phyloP scores from a whole-genome alignment of 2,113 vertebrate genomes.

The Neodontobutis hainanensis region DNA sequence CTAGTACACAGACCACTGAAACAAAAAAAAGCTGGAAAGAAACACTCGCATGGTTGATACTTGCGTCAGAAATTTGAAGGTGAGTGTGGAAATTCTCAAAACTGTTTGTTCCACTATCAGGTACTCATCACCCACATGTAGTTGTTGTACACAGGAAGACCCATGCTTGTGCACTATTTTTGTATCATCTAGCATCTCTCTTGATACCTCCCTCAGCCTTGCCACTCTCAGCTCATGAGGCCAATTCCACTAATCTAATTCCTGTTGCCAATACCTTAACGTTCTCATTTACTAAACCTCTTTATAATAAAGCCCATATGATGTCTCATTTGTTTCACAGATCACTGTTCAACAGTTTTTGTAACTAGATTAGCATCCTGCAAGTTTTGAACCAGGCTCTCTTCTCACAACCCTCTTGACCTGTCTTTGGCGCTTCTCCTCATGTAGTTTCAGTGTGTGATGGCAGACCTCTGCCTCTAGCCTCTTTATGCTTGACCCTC shows the following conservation, averaged over 20 bases:
- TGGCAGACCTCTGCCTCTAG: neutral
- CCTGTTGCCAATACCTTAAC: too few relatives aligned
- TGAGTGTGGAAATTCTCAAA: too few relatives aligned
- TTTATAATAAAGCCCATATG: too few relatives aligned
- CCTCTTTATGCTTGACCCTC: neutral
- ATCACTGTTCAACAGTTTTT: too few relatives aligned
- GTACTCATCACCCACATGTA: conserved; percentile 31
- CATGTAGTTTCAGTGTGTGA: neutral
- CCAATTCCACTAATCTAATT: conserved; percentile 39
- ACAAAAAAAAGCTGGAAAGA: conserved; percentile 15
- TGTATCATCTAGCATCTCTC: conserved; percentile 38
- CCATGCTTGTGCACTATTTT: conserved; percentile 17
- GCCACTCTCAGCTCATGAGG: conserved; percentile 16
- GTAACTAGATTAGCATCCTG: too few relatives aligned
- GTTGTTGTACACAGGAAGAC: conserved; percentile 6
- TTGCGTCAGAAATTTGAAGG: too few relatives aligned
- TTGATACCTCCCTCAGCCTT: conserved; percentile 26
- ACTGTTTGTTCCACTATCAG: neutral
- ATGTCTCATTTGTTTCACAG: too few relatives aligned
- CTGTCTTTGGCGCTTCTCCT: conserved; percentile 2
- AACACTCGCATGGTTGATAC: neutral
- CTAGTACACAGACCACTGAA: conserved; percentile 29
- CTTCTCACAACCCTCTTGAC: neutral
- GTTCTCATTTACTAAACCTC: too few relatives aligned
- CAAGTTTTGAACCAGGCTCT: too few relatives aligned